Evolutionary conservation across 2,888 invertebrate species (phyloP), one percentile per base, ranked within the genome.

Genomic region (Lacanobia oleracea): DNA sequence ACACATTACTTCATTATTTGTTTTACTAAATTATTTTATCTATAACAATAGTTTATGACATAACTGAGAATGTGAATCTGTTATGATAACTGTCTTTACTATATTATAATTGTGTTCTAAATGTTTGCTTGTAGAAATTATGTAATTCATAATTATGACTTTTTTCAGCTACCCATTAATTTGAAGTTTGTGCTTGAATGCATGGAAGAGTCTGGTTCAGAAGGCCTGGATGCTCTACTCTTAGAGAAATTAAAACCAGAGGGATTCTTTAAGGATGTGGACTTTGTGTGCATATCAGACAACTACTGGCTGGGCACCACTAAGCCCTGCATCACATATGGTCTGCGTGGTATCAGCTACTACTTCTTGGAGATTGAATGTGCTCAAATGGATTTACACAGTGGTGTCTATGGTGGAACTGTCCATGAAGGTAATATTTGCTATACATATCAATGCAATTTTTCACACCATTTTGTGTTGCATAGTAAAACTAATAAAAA

Each of bases 161-260:
- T 54, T 69, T 90, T 95, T 72, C 90, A 97, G 91, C 89, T 98
- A 63, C 98, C 98, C 1, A 97, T 98, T 1, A 98, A 98, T 90
- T 88, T 98, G 9, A 98, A 98, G 97, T 99, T 99, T 93, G 97
- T 98, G 18, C 98, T 99, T 91, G 99, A 99, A 96, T 99, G 99
- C 69, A 99, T 99, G 99, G 99, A 99, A 94, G 99, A 99, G 93
- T 98, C 98, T 76, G 99, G 99, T 9, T 99, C 99, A 75, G 98
- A 98, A 91, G 99, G 99, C n/a, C 96, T 99, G 37, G 99, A 99
- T 91, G 98, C 98, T 0, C 95, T 99, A 14, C 96, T 99, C 0
- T 94, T 94, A 69, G 91, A 95, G 50, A 85, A 95, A 65, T 82
- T 96, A 51, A 95, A 96, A 76, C 96, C 96, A 37, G 97, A 98